These are phyloP conservation scores for Porites divaricata DNA, from an alignment of 92 coral and sea anemone species.

Conservation along the genomic window DNA sequence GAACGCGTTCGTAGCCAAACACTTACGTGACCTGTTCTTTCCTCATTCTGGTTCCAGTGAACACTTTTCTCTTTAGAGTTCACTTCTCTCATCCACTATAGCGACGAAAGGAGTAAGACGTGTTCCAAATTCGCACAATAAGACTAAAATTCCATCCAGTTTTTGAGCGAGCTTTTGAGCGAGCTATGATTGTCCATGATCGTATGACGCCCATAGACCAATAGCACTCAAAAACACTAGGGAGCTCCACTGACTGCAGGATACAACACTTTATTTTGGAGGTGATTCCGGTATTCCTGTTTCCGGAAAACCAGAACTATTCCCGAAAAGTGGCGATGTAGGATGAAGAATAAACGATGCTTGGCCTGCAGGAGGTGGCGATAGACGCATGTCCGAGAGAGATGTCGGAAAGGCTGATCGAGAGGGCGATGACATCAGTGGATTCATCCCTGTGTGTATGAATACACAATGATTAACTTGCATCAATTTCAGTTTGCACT, in stretches of 20 bases:
- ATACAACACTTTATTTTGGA: slow-evolving; percentile 11
- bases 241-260: background rate
- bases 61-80: background rate
- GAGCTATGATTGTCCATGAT: background rate
- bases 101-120: background rate
- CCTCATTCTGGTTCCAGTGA: too few relatives aligned
- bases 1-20: background rate
- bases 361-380: slow-evolving; percentile 88
- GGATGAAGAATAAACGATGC: slow-evolving; percentile 88
- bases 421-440: slow-evolving; percentile 72
- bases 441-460: slow-evolving; percentile 47
- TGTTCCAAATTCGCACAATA: background rate
- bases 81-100: background rate
- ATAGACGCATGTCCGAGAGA: slow-evolving; percentile 71
- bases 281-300: slow-evolving; percentile 67
- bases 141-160: background rate
- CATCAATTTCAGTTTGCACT: background rate
- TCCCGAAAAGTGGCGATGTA: slow-evolving; percentile 93
- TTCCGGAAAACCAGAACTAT: slow-evolving; percentile 83
- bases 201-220: background rate
- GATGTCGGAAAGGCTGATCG: slow-evolving; percentile 40
- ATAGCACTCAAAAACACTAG: background rate
- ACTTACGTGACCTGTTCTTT: background rate
- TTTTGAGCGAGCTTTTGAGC: background rate
- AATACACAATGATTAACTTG: slow-evolving; percentile 26